A percentile compares a stretch with the other conserved stretches of the same genome.
Evolutionary conservation across 2,113 vertebrate genomes (phyloP).

Genomic region (Microcebus ravelobensis): DNA sequence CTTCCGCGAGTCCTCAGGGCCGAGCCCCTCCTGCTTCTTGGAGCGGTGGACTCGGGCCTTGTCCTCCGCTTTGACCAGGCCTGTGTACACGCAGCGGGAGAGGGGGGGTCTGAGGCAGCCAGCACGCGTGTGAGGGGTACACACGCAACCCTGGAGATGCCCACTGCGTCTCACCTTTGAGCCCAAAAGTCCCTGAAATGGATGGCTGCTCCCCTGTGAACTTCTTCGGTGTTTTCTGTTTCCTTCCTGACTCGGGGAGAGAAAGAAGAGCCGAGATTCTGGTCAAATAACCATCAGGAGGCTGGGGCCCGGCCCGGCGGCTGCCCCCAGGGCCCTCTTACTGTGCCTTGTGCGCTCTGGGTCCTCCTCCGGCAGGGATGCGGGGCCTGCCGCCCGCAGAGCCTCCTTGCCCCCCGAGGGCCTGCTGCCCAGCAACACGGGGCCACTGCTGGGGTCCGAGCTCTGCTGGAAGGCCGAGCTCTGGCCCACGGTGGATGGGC

Average conservation of each 20-base stretch:
- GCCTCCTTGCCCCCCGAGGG: slow-evolving; percentile 84
- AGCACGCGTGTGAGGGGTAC: no score
- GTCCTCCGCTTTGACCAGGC: slow-evolving; percentile 96
- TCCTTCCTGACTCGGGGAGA: slow-evolving; percentile 96
- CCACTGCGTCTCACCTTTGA: slow-evolving; percentile 91
- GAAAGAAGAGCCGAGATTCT: slow-evolving; percentile 83
- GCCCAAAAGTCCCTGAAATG: slow-evolving; percentile 96
- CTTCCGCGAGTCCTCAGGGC: slow-evolving; percentile 89
- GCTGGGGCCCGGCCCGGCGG: fast-evolving
- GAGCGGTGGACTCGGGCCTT: slow-evolving; percentile 92
- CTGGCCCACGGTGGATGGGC: slow-evolving; percentile 82
- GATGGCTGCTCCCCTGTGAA: slow-evolving; percentile 99
- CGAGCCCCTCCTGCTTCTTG: slow-evolving; percentile 88
- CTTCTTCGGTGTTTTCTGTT: slow-evolving; percentile 99
- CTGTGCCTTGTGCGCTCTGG: slow-evolving; percentile 96
- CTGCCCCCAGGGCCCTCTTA: slow-evolving; percentile 85
- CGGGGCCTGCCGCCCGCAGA: slow-evolving; percentile 80
- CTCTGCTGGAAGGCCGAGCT: slow-evolving; percentile 86
- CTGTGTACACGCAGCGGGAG: slow-evolving; percentile 75
- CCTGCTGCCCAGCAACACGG: slow-evolving; percentile 70
- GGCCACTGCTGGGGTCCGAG: slow-evolving; percentile 74
- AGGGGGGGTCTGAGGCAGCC: background rate
- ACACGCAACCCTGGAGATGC: background rate
- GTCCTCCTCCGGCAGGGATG: slow-evolving; percentile 90
- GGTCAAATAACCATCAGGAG: slow-evolving; percentile 85